Percentiles rank a stretch among this genome's conserved stretches.
Evolutionary conservation across 2,797 vertebrate species (phyloP).

Genomic region (Leptoclinus maculatus): DNA sequence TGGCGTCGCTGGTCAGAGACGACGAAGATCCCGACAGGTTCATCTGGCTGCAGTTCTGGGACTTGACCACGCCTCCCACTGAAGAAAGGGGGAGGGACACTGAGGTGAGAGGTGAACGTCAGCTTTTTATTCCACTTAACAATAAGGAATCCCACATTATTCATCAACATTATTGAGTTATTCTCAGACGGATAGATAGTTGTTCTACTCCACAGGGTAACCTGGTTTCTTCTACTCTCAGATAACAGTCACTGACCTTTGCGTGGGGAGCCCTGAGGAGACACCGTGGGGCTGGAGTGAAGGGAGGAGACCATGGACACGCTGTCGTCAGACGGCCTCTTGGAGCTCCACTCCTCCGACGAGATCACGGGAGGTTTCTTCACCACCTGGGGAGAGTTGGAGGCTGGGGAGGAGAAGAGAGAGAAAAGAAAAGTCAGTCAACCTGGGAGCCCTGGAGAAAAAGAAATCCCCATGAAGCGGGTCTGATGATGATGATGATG

Average conservation of each 20-base stretch:
- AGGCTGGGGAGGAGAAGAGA: constrained; percentile 79
- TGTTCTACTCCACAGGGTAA: too few species aligned
- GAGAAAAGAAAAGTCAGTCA: background rate
- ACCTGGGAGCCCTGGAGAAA: too few species aligned
- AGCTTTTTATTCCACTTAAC: background rate
- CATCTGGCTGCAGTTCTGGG: constrained; percentile 88
- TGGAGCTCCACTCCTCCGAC: constrained; percentile 86
- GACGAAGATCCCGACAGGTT: constrained; percentile 92
- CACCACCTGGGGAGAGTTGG: constrained; percentile 86
- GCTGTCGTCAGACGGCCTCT: constrained; percentile 89
- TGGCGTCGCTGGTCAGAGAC: constrained; percentile 90
- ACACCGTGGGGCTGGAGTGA: constrained; percentile 92
- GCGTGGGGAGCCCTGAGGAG: constrained; percentile 91
- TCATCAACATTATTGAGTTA: too few species aligned
- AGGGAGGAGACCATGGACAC: constrained; percentile 88
- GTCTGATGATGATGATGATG: background rate
- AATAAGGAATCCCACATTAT: too few species aligned
- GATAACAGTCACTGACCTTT: constrained; percentile 83
- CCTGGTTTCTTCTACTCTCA: too few species aligned
- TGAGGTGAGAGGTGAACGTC: constrained; percentile 1
- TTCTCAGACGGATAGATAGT: too few species aligned
- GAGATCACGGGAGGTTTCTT: constrained; percentile 84
- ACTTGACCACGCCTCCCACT: constrained; percentile 85
- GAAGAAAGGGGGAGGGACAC: constrained; percentile 6
- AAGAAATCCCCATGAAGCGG: background rate